Conservation (phyloP, 2,888 invertebrate genomes). For the Xylocampa areola region DNA sequence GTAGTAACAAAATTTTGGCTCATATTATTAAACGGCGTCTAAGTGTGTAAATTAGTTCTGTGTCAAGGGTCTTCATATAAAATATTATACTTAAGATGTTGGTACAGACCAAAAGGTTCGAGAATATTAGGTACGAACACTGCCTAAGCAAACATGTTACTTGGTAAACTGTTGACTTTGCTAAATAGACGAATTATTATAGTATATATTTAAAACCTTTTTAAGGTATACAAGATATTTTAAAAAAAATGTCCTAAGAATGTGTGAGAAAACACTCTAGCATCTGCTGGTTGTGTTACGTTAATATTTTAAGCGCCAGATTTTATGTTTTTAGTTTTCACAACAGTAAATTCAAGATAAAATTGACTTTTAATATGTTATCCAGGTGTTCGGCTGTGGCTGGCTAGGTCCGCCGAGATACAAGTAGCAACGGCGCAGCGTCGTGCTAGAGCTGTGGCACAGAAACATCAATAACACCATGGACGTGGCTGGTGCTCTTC, state of each 20-base stretch:
- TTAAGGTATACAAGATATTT: too few species aligned
- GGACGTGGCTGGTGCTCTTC: constrained; percentile 86
- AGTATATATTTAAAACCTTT: too few species aligned
- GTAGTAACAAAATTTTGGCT: too few species aligned
- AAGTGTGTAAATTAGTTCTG: constrained; percentile 9
- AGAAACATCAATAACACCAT: constrained; percentile 88
- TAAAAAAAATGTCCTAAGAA: too few species aligned
- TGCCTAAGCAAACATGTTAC: constrained; percentile 23
- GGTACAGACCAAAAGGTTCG: constrained; percentile 23
- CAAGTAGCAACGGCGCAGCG: constrained; percentile 91
- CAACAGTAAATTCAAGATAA: too few species aligned
- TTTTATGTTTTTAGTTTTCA: too few species aligned
- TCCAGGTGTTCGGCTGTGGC: constrained; percentile 91
- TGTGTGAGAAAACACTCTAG: too few species aligned
- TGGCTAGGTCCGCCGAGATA: constrained; percentile 91
- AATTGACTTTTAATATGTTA: constrained; percentile 11
- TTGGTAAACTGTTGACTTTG: constrained; percentile 26
- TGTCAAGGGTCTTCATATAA: constrained; percentile 1
- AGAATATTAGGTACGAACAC: constrained; percentile 29
- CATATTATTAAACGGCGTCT: not conserved
- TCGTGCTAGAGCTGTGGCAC: constrained; percentile 89
- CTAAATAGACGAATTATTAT: constrained; percentile 13
- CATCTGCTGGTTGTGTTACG: too few species aligned
- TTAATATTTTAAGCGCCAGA: too few species aligned
- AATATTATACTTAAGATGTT: constrained; percentile 33